These are phyloP conservation scores for Platalea minor DNA, from an alignment of 2,797 vertebrate genomes.

Conservation along the genomic window DNA sequence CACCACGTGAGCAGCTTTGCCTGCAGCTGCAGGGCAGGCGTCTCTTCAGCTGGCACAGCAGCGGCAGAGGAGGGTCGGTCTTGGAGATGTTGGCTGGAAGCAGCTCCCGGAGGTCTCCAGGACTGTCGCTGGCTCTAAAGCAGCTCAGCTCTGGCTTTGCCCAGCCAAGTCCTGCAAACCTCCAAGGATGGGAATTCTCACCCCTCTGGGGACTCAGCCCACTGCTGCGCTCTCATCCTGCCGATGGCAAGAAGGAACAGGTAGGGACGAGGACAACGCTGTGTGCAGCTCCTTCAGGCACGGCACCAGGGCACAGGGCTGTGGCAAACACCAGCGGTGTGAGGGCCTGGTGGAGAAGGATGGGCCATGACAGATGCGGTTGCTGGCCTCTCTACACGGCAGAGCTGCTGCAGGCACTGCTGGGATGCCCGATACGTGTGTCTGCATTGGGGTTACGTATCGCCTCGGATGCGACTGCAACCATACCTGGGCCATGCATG, in stretches of 20 bases:
- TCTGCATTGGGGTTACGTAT: background rate
- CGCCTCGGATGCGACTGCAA: background rate
- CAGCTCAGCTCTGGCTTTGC: background rate
- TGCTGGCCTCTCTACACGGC: fast-evolving
- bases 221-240: background rate
- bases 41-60: background rate
- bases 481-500: background rate
- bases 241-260: background rate
- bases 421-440: fast-evolving
- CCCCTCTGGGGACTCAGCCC: background rate
- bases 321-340: fast-evolving
- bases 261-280: background rate
- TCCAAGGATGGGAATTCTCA: background rate
- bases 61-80: background rate
- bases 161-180: background rate
- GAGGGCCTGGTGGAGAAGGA: background rate
- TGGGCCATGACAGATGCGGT: background rate
- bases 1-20: background rate
- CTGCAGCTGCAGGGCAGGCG: background rate
- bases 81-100: background rate
- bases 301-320: fast-evolving
- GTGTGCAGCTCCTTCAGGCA: background rate
- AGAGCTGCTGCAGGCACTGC: background rate
- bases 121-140: background rate
- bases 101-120: background rate